Evolutionary conservation across 2,113 vertebrate genomes (phyloP).

Genomic region (Cavia porcellus): DNA sequence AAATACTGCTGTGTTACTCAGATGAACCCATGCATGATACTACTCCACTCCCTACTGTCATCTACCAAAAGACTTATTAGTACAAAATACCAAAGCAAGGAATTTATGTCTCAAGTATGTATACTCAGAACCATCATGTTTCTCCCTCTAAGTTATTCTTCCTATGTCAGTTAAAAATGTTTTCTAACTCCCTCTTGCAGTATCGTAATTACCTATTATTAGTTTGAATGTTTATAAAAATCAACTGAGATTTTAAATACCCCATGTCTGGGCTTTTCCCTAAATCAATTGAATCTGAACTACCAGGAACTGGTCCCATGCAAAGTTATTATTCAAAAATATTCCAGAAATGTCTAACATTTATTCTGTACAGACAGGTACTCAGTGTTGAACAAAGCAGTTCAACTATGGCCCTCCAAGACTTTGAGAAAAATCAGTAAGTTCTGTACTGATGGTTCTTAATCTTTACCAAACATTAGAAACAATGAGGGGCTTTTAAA

Average conservation of each 20-base stretch:
- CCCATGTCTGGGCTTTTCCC: background rate
- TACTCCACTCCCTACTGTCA: background rate
- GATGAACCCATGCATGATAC: background rate
- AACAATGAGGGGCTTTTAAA: background rate
- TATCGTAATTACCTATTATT: background rate
- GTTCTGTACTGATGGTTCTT: background rate
- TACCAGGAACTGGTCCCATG: background rate
- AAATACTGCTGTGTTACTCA: background rate
- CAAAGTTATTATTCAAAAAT: background rate
- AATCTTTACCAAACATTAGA: conserved; percentile 35
- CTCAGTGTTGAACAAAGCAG: background rate
- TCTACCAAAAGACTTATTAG: conserved; percentile 43
- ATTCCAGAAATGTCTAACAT: conserved; percentile 23
- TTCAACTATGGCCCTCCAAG: background rate
- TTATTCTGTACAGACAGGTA: background rate
- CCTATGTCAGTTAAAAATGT: background rate
- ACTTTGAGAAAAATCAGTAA: conserved; percentile 19
- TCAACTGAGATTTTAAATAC: conserved; percentile 40
- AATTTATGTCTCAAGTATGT: background rate
- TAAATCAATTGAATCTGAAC: conserved; percentile 31
- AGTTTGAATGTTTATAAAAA: background rate
- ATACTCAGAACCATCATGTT: background rate
- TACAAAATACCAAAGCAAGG: conserved; percentile 28
- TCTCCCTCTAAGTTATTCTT: background rate
- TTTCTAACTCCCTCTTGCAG: background rate